Conservation (phyloP, 1,140 invertebrate species). For the Drosophila ironensis region DNA sequence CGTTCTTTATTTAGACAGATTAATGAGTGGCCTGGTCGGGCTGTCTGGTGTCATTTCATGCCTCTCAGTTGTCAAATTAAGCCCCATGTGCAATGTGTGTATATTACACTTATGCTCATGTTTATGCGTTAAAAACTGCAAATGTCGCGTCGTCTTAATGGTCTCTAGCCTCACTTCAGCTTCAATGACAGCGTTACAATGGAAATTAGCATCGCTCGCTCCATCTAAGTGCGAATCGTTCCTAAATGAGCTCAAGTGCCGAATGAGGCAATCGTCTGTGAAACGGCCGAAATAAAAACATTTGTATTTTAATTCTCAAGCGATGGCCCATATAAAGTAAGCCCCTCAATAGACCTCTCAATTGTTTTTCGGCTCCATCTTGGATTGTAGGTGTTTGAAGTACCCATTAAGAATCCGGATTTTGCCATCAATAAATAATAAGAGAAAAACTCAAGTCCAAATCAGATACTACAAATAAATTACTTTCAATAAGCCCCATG, state of each 20-base stretch:
- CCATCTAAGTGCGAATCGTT: conserved; percentile 31
- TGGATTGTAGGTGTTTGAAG: not conserved
- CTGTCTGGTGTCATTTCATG: conserved; percentile 62
- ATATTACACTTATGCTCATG: conserved; percentile 37
- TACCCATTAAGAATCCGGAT: not conserved
- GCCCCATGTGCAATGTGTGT: conserved; percentile 41
- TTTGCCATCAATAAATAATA: not conserved
- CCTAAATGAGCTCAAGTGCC: conserved; percentile 28
- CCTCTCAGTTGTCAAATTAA: conserved; percentile 77
- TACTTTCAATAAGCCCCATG: not conserved
- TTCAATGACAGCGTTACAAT: conserved; percentile 32
- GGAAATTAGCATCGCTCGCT: conserved; percentile 32
- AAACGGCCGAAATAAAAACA: not conserved
- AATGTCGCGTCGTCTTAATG: conserved; percentile 42
- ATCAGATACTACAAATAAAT: not conserved
- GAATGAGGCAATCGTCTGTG: conserved; percentile 37
- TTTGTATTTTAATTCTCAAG: not conserved
- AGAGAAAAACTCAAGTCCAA: not conserved
- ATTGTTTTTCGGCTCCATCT: not conserved
- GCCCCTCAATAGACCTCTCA: not conserved
- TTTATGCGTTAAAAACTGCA: conserved; percentile 31
- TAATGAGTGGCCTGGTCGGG: conserved; percentile 55
- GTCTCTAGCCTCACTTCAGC: conserved; percentile 3
- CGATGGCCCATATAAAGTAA: not conserved
- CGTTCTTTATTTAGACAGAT: conserved; percentile 73